Base-by-base conservation (phyloP, 2,113 vertebrate species). In the Callipepla californica region DNA sequence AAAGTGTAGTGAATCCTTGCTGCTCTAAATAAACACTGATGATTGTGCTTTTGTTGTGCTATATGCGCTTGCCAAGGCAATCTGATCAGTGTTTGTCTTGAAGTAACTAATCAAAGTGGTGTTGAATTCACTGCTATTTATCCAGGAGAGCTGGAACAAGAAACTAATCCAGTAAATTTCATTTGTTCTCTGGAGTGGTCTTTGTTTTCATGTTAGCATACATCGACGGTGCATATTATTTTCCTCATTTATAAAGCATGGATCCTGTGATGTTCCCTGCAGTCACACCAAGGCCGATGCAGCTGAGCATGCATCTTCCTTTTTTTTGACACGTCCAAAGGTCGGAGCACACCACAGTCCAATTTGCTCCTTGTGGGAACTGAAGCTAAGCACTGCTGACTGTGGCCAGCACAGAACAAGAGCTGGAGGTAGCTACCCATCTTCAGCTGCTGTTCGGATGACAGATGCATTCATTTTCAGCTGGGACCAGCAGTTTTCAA, bases 71-170 rank as follows among this genome's bases (percentile, higher is more conserved):
- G 90, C 88, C 90, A 95, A 93, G 76, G 90, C 93, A 95, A 84
- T 90, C 69, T n/a, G 85, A 92, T 90, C 93, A 53, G 85, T 86
- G 88, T 94, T 90, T 92, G 93, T 91, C 93, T 95, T 94, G 73
- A 95, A 78, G 73, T 69, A 57, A 19, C 76, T 96, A 74, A 96
- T 96, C 88, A 90, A 80, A 90, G 95, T 86, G 88, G 83, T 90
- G 83, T 88, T 94, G 93, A 95, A 76, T 94, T 90, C 73, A 74
- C 40, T 83, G 85, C 85, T 94, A 65, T 94, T 96, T 93, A 88
- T 96, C 92, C 93, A 94, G 69, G 83, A 92, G 83, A 78, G 28
- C 57, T 94, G 61, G 77, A 93, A 80, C 82, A 90, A 94, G 93
- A 77, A 95, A 67, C 68, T 67, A 90, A 95, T 78, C 47, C 83